Evolutionary conservation across 2,797 vertebrate species (phyloP).

Genomic region (Halcyon smyrnensis): DNA sequence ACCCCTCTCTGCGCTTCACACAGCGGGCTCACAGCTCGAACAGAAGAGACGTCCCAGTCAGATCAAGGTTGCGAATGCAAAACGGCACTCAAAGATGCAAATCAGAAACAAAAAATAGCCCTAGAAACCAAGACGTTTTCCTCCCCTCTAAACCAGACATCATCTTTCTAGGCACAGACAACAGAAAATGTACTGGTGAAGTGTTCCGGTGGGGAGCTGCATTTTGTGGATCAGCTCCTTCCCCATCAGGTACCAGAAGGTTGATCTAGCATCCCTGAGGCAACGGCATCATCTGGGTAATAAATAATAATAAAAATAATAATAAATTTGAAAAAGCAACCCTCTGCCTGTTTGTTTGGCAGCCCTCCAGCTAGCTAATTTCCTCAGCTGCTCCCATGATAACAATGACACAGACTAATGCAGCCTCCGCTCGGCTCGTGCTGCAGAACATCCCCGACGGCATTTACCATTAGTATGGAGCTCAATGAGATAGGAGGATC

Average conservation of each 20-base stretch:
- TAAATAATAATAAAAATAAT: slow-evolving; percentile 75
- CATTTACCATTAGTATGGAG: slow-evolving; percentile 37
- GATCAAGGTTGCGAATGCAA: neutral
- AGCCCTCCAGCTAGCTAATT: slow-evolving; percentile 52
- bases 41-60: neutral
- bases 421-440: slow-evolving; percentile 31
- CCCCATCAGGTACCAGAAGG: slow-evolving; percentile 68
- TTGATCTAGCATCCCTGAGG: slow-evolving; percentile 55
- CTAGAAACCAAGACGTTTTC: neutral
- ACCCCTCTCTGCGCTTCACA: neutral
- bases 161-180: neutral
- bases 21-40: neutral
- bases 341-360: slow-evolving; percentile 40
- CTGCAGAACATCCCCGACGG: slow-evolving; percentile 53
- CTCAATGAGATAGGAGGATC: slow-evolving; percentile 42
- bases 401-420: slow-evolving; percentile 72
- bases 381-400: slow-evolving; percentile 67
- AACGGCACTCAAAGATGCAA: neutral
- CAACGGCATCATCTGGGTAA: slow-evolving; percentile 63
- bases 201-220: neutral
- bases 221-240: slow-evolving; percentile 32
- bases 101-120: neutral
- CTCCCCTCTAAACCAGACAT: neutral
- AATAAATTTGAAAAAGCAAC: slow-evolving; percentile 58
- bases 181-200: neutral